Conservation (phyloP, 2,113 vertebrate genomes). For the Chionis minor region DNA sequence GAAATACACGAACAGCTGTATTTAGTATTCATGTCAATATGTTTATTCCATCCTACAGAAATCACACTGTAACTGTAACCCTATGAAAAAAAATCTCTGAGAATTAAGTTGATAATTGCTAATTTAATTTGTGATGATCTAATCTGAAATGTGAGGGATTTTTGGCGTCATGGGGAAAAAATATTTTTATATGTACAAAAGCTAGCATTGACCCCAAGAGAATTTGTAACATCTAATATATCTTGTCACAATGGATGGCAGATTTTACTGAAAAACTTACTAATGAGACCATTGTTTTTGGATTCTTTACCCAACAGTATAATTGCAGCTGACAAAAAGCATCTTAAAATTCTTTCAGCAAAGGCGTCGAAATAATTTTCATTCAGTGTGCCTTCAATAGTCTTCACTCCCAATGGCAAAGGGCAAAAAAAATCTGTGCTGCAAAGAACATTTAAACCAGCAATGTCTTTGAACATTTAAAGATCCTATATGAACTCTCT, state of each 20-base stretch:
- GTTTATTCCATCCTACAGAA: background rate
- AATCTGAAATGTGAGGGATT: background rate
- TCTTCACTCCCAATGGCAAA: background rate
- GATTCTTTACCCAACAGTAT: conserved; percentile 1
- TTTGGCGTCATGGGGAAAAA: background rate
- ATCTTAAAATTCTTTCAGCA: conserved; percentile 2
- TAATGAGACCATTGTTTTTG: conserved; percentile 37
- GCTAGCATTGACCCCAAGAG: background rate
- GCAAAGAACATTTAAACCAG: background rate
- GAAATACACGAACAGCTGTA: background rate
- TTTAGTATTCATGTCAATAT: background rate
- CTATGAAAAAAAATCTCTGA: background rate
- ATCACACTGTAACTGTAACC: background rate
- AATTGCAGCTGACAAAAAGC: conserved; percentile 29
- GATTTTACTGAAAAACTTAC: background rate
- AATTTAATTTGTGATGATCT: conserved; percentile 22
- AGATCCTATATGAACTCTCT: too few relatives aligned
- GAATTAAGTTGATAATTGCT: conserved; percentile 8
- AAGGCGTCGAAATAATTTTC: conserved; percentile 16
- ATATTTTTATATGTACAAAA: background rate
- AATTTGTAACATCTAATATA: conserved; percentile 14
- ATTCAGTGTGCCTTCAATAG: background rate
- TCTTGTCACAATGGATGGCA: background rate
- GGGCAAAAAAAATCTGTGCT: background rate
- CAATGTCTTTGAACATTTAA: too few relatives aligned